phyloP scores from a whole-genome alignment of 2,888 invertebrate species.

The Amaurobius ferox region DNA sequence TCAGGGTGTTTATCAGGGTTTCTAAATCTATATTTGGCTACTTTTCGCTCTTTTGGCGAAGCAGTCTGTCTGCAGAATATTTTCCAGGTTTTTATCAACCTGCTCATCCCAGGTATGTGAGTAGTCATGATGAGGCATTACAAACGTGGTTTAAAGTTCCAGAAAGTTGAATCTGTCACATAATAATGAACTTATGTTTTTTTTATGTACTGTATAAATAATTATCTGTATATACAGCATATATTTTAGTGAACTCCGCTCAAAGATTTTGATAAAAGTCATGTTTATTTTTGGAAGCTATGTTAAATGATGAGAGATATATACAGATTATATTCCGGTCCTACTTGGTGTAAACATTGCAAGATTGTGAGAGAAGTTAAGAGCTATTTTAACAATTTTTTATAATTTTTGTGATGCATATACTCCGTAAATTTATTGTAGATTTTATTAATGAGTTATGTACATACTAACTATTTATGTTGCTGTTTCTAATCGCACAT shows the following conservation, averaged over 20 bases:
- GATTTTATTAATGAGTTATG: conserved; percentile 6
- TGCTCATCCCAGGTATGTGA: not conserved
- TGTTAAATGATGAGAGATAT: conserved; percentile 2
- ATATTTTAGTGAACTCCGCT: conserved; percentile 27
- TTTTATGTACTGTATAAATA: conserved; percentile 14
- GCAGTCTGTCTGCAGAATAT: not conserved
- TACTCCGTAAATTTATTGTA: not conserved
- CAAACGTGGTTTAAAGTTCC: conserved; percentile 20
- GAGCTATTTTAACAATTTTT: not conserved
- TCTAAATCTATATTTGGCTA: not conserved
- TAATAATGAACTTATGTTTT: not conserved
- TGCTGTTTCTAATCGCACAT: not conserved
- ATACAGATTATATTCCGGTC: not conserved
- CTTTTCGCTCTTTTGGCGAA: not conserved
- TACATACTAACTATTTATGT: not conserved
- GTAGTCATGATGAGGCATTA: conserved; percentile 22
- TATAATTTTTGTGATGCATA: not conserved
- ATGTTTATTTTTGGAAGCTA: conserved; percentile 45
- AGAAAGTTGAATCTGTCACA: not conserved
- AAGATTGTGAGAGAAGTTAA: not conserved
- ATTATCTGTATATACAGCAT: conserved; percentile 21
- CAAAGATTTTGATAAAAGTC: conserved; percentile 43
- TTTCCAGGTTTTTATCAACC: not conserved
- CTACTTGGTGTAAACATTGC: not conserved
- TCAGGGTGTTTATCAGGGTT: no score